These are phyloP conservation scores for Diaperis boleti DNA, from an alignment of 2,888 invertebrate genomes.

Conservation along the genomic window DNA sequence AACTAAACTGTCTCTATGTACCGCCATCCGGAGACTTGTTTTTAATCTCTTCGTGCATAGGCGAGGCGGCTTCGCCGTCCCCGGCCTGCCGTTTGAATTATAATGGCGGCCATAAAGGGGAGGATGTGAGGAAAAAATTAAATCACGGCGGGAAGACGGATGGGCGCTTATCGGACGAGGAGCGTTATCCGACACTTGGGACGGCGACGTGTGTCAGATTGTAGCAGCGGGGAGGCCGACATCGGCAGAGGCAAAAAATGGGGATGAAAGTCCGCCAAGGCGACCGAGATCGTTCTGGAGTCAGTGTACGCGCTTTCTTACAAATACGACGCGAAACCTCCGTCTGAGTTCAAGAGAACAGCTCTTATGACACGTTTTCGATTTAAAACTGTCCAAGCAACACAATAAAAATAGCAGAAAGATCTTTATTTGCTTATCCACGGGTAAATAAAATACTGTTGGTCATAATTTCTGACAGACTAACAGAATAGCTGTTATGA, in stretches of 20 bases:
- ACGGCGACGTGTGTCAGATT: background rate
- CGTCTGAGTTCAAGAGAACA: too few species aligned
- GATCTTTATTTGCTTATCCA: too few species aligned
- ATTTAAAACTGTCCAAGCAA: too few species aligned
- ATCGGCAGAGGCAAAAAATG: background rate
- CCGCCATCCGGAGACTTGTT: slow-evolving; percentile 50
- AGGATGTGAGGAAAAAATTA: slow-evolving; percentile 23
- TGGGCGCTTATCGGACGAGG: background rate
- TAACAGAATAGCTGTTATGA: too few species aligned
- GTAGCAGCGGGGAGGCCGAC: too few species aligned
- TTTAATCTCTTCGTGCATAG: slow-evolving; percentile 60
- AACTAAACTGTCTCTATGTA: slow-evolving; percentile 40
- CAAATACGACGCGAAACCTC: too few species aligned
- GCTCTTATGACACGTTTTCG: too few species aligned
- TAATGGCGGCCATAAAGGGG: slow-evolving; percentile 35
- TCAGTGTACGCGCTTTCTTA: too few species aligned
- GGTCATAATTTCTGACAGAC: too few species aligned
- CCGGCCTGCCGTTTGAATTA: slow-evolving; percentile 55
- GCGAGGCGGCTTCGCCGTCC: slow-evolving; percentile 44
- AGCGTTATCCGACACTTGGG: slow-evolving; percentile 9
- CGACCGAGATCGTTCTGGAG: too few species aligned
- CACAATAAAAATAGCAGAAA: too few species aligned
- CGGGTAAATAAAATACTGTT: too few species aligned
- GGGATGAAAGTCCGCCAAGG: background rate
- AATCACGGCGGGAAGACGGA: background rate